Percentiles rank a stretch among this genome's conserved stretches.
These are phyloP conservation scores for Girardia tigrina DNA, from an alignment of 2,888 invertebrate genomes.

Conservation along the genomic window DNA sequence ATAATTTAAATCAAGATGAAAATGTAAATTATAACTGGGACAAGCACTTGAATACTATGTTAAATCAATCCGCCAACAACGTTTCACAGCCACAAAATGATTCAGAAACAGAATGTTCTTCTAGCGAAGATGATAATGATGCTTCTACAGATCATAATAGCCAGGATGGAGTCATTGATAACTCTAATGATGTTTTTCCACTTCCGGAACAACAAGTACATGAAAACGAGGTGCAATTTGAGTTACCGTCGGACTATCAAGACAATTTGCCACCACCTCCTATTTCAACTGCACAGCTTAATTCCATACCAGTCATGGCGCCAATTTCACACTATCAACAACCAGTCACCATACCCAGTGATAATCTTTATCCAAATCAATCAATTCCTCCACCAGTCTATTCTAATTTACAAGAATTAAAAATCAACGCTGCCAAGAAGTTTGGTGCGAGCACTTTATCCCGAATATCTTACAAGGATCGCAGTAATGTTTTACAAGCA, in stretches of 20 bases:
- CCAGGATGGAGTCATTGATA: conserved; percentile 18
- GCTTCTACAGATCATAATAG: conserved; percentile 1
- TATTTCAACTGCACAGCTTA: neutral
- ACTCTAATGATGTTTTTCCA: neutral
- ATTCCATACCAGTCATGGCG: neutral
- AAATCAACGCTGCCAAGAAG: neutral
- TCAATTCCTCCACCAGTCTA: neutral
- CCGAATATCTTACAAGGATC: neutral
- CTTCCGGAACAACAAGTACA: neutral
- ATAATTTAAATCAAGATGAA: conserved; percentile 3
- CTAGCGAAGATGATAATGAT: conserved; percentile 9
- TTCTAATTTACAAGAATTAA: neutral
- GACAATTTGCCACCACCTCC: neutral
- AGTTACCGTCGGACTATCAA: neutral
- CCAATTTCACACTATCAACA: neutral
- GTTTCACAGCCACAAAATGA: neutral
- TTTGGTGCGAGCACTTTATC: neutral
- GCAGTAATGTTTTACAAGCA: neutral
- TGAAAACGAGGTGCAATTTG: neutral
- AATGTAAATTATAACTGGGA: neutral
- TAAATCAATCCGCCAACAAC: neutral
- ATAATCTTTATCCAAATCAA: conserved; percentile 13
- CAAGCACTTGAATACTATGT: neutral
- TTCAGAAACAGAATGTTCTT: neutral
- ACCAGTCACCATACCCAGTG: neutral